These are phyloP conservation scores for Podarcis cretensis DNA, from an alignment of 2,113 vertebrate genomes.

Conservation along the genomic window DNA sequence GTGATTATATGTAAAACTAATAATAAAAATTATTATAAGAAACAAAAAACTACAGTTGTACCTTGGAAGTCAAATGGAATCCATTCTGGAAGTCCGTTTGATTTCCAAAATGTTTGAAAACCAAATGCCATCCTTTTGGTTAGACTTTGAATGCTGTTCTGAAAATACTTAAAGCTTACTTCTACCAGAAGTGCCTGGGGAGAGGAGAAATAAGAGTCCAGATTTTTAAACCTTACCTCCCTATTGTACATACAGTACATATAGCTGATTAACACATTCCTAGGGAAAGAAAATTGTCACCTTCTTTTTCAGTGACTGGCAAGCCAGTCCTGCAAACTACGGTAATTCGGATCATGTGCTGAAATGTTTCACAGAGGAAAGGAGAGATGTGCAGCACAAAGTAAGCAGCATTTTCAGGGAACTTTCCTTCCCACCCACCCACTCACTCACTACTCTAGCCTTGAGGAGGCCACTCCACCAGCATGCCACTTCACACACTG, in stretches of 20 bases:
- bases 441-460: slow-evolving; percentile 32
- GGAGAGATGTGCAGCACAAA: neutral
- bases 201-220: neutral
- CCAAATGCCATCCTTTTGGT: neutral
- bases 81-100: too few species aligned
- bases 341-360: neutral
- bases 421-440: slow-evolving; percentile 22
- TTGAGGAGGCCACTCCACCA: slow-evolving; percentile 44
- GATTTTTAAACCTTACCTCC: neutral
- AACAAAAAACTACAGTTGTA: too few species aligned
- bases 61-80: too few species aligned
- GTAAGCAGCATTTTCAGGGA: neutral
- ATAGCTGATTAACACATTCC: neutral
- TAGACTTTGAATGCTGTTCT: neutral
- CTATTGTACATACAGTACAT: neutral
- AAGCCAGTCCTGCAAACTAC: neutral
- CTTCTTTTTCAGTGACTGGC: neutral
- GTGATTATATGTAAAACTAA: too few species aligned
- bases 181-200: neutral
- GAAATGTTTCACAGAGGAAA: neutral
- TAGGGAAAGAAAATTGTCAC: neutral
- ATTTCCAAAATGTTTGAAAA: too few species aligned
- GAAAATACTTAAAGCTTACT: neutral
- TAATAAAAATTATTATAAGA: too few species aligned
- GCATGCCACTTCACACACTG: slow-evolving; percentile 16